Evolutionary conservation across 1,140 invertebrate genomes (phyloP).

Genomic region (Gerris buenoi): DNA sequence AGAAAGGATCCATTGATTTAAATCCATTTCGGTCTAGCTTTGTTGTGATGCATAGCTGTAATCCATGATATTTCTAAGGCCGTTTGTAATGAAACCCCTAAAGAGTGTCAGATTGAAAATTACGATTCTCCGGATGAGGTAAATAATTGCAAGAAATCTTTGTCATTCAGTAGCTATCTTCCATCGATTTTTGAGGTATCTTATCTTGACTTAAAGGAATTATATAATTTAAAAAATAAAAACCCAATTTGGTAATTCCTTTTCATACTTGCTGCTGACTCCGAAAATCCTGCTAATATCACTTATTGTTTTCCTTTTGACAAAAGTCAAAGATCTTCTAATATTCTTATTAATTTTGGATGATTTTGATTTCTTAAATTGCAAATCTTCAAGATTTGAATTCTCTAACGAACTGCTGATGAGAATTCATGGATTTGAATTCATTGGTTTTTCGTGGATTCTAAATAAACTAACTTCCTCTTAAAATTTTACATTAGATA

Average conservation of each 20-base stretch:
- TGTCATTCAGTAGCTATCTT: not conserved
- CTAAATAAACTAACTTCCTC: no score
- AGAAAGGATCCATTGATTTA: not conserved
- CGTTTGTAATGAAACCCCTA: not conserved
- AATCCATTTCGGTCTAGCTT: not conserved
- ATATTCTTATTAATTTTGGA: no score
- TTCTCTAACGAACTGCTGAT: no score
- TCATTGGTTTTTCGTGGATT: no score
- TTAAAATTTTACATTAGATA: no score
- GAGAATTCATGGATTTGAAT: no score
- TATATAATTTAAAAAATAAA: not conserved
- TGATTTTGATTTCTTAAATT: no score
- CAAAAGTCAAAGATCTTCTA: not conserved
- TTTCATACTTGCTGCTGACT: not conserved
- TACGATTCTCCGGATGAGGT: not conserved
- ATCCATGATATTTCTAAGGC: not conserved
- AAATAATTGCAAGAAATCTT: not conserved
- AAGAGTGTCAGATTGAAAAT: not conserved
- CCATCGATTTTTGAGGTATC: not conserved
- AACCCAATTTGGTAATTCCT: not conserved
- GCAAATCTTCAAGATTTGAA: no score
- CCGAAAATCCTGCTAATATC: not conserved
- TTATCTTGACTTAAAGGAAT: not conserved
- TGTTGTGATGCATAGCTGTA: not conserved
- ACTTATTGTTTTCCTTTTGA: not conserved